A percentile compares a stretch with the other conserved stretches of the same genome.
phyloP scores from a whole-genome alignment of 1,140 invertebrate species.

The Drosophila busckii region DNA sequence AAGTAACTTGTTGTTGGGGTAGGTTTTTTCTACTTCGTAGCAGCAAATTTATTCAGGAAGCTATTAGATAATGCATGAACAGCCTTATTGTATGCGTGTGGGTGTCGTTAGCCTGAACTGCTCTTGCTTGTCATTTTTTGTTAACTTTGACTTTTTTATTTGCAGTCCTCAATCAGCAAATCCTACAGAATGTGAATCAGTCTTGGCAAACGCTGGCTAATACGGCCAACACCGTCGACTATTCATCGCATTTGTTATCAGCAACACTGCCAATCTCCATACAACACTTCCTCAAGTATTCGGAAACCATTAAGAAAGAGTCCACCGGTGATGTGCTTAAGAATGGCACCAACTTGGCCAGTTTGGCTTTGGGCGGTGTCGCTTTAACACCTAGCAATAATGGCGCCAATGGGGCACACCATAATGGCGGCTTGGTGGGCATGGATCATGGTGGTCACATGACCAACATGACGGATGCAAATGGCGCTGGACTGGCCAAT shows the following conservation, averaged over 20 bases:
- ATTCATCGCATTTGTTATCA: conserved; percentile 78
- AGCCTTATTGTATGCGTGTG: conserved; percentile 3
- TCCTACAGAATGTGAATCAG: conserved; percentile 79
- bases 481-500: conserved; percentile 54
- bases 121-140: not conserved
- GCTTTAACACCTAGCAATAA: conserved; percentile 65
- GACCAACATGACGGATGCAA: conserved; percentile 67
- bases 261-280: conserved; percentile 79
- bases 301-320: conserved; percentile 79
- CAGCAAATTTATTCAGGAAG: conserved; percentile 49
- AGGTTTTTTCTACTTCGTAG: conserved; percentile 79
- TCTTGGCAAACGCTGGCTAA: conserved; percentile 79
- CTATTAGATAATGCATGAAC: conserved; percentile 58
- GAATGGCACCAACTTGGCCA: conserved; percentile 75
- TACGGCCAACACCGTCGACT: conserved; percentile 78
- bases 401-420: conserved; percentile 51
- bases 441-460: conserved; percentile 72
- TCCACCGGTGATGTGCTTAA: conserved; percentile 74
- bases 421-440: conserved; percentile 64
- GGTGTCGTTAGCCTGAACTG: not conserved
- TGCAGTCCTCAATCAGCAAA: conserved; percentile 78
- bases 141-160: not conserved
- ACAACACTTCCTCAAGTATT: conserved; percentile 79
- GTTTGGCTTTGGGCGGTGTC: conserved; percentile 70
- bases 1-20: conserved; percentile 60